Conservation (phyloP, 2,888 invertebrate genomes). For the Scaptomyza parva region DNA sequence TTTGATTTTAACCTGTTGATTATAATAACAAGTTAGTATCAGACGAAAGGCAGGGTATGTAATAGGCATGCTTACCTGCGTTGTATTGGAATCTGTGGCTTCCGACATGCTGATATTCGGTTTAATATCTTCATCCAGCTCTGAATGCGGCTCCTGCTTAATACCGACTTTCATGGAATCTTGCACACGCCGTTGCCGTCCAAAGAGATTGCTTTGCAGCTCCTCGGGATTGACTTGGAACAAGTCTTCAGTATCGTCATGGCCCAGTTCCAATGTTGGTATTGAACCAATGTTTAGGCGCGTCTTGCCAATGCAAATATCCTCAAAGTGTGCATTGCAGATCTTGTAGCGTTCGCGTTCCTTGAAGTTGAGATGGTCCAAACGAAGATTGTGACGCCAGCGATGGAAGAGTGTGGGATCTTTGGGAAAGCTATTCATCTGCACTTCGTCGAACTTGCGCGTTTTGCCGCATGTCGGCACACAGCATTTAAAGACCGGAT, state of each 20-base stretch:
- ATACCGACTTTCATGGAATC: constrained; percentile 23
- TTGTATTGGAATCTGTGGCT: constrained; percentile 21
- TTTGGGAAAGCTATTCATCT: constrained; percentile 82
- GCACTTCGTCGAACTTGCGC: constrained; percentile 80
- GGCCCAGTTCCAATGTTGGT: constrained; percentile 78
- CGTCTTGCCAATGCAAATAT: constrained; percentile 80
- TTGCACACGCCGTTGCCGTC: constrained; percentile 54
- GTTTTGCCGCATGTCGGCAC: constrained; percentile 80
- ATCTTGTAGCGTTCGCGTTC: constrained; percentile 82
- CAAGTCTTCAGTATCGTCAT: constrained; percentile 72
- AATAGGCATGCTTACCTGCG: constrained; percentile 59
- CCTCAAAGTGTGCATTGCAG: constrained; percentile 80
- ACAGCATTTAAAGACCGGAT: constrained; percentile 77
- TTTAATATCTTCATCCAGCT: constrained; percentile 41
- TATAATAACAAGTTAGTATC: not conserved
- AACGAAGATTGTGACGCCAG: constrained; percentile 79
- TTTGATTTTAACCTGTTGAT: constrained; percentile 63
- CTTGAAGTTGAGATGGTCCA: constrained; percentile 74
- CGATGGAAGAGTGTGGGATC: constrained; percentile 66
- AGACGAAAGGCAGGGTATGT: not conserved
- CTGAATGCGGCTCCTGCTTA: constrained; percentile 52
- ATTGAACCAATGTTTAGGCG: constrained; percentile 76
- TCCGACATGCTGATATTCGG: constrained; percentile 24
- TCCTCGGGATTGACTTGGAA: constrained; percentile 76
- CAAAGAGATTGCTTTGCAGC: constrained; percentile 70